Conservation (phyloP, 35 echinoderm and acorn worm species). For the Eucidaris tribuloides region DNA sequence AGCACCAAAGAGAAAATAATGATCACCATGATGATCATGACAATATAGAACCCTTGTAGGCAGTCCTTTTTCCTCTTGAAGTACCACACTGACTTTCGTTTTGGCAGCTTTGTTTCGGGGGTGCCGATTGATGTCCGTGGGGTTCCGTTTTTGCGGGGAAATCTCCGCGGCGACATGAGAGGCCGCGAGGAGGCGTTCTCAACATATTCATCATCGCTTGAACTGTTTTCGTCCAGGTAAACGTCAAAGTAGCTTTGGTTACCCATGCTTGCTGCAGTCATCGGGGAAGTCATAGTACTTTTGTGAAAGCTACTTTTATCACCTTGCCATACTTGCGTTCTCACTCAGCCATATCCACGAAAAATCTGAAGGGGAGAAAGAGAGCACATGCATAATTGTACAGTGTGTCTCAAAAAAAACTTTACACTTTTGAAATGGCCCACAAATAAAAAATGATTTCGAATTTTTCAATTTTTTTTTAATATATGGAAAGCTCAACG, state of each 20-base stretch:
- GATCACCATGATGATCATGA: conserved; percentile 40
- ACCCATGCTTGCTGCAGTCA: conserved; percentile 26
- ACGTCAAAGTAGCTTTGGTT: conserved; percentile 69
- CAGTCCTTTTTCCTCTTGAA: conserved; percentile 49
- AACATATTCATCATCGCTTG: conserved; percentile 46
- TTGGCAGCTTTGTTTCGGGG: conserved; percentile 6
- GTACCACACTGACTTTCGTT: conserved; percentile 20
- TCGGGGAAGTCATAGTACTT: conserved; percentile 39
- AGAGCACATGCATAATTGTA: no score
- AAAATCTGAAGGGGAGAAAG: no score
- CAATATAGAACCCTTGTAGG: conserved; percentile 53
- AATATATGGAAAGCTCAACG: no score
- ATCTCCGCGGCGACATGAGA: conserved; percentile 62
- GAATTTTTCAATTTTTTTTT: no score
- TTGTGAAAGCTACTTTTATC: no score
- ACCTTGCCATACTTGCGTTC: no score
- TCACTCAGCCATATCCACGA: no score
- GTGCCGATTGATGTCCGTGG: conserved; percentile 10
- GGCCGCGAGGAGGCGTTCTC: conserved; percentile 36
- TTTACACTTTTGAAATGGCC: no score
- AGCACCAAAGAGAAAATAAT: conserved; percentile 57
- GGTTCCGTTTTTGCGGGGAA: background rate
- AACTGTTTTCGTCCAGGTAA: conserved; percentile 69
- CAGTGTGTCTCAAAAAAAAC: no score
- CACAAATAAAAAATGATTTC: no score